Percentiles rank a stretch among this genome's conserved stretches.
These are phyloP conservation scores for Epizoanthus illoricatus DNA, from an alignment of 92 coral and sea anemone genomes.

Conservation along the genomic window DNA sequence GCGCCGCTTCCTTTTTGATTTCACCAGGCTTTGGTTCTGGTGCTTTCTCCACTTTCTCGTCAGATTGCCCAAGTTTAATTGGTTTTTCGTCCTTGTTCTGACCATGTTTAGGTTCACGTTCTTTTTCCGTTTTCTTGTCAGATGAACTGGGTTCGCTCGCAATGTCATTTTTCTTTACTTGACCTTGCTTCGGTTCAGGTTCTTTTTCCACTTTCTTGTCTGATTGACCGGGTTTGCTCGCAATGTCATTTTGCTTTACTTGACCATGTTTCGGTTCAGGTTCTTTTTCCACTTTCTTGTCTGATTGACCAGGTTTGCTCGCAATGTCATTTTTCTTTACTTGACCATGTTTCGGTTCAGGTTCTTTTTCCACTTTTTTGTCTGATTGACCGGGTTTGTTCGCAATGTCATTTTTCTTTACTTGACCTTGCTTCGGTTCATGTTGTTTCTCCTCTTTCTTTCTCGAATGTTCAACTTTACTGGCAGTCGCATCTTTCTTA, in stretches of 20 bases:
- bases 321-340: not conserved
- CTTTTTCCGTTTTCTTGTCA: not conserved
- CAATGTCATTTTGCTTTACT: no score
- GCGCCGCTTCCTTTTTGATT: not conserved
- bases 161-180: not conserved
- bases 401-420: not conserved
- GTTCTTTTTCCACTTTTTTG: not conserved
- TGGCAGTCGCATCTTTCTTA: not conserved
- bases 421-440: not conserved
- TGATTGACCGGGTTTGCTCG: no score
- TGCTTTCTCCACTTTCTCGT: not conserved
- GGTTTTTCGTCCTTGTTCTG: no score
- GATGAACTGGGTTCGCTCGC: not conserved
- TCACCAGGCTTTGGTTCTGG: constrained; percentile 3
- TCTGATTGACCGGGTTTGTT: not conserved
- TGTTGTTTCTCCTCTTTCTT: not conserved
- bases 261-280: not conserved
- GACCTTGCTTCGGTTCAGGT: not conserved
- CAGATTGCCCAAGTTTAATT: no score
- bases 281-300: not conserved
- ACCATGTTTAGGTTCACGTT: not conserved
- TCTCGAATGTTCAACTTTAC: not conserved
- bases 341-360: not conserved
- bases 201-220: not conserved
- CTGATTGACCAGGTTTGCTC: not conserved